phyloP scores from a whole-genome alignment of 2,888 invertebrate genomes.

The Neocrepidodera transversa region DNA sequence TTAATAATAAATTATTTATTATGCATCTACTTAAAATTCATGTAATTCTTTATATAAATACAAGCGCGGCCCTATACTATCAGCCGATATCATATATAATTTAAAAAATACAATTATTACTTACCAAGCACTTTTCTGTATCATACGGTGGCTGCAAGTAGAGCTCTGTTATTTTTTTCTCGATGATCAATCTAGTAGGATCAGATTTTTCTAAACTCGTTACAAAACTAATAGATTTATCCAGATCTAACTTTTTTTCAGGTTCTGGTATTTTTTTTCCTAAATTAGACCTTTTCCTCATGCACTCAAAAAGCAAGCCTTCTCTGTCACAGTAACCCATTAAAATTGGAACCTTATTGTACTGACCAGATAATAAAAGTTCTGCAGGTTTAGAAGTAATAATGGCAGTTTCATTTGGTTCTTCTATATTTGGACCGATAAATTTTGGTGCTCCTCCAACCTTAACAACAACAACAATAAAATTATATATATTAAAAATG shows the following conservation, averaged over 20 bases:
- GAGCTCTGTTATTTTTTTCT: background rate
- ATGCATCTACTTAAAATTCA: no score
- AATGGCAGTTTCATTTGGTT: slow-evolving; percentile 20
- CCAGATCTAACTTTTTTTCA: background rate
- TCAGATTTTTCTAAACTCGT: background rate
- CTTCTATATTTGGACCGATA: slow-evolving; percentile 12
- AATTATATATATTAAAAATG: no score
- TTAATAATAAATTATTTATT: no score
- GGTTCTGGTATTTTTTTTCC: background rate
- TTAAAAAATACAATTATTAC: background rate
- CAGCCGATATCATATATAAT: no score
- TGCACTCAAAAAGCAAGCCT: slow-evolving; percentile 42
- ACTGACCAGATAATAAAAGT: slow-evolving; percentile 31
- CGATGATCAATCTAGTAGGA: background rate
- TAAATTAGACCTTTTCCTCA: background rate
- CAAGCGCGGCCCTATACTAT: no score
- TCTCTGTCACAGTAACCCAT: slow-evolving; percentile 54
- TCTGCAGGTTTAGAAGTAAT: slow-evolving; percentile 6
- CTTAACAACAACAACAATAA: no score
- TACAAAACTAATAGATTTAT: background rate
- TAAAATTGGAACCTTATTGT: slow-evolving; percentile 54
- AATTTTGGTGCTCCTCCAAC: no score
- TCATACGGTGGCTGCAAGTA: background rate
- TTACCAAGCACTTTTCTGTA: background rate
- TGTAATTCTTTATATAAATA: no score